Evolutionary conservation across 2,888 invertebrate genomes (phyloP).

Genomic region (Netelia virgata): DNA sequence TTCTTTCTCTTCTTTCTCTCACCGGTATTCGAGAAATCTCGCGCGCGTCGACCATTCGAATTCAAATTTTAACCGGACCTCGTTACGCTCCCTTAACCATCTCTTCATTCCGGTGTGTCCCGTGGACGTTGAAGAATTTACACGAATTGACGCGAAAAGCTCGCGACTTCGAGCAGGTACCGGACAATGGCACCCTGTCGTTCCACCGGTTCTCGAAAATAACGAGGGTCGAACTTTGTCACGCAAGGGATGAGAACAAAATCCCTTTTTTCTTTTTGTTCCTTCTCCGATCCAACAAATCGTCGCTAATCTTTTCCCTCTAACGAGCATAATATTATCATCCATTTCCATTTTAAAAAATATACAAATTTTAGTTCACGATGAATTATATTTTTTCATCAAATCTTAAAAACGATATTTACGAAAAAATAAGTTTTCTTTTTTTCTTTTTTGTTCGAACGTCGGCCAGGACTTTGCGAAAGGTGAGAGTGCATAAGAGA

Average conservation of each 20-base stretch:
- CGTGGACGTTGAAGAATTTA: conserved; percentile 40
- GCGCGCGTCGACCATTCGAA: conserved; percentile 60
- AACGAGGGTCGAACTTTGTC: conserved; percentile 35
- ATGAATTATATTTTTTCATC: not conserved
- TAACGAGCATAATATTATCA: not conserved
- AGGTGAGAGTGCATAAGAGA: conserved; percentile 65
- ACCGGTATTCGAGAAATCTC: conserved; percentile 15
- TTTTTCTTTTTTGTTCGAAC: not conserved
- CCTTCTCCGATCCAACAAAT: not conserved
- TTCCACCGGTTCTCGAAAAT: not conserved
- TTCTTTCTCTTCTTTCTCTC: conserved; percentile 23
- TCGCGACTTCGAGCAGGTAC: conserved; percentile 24
- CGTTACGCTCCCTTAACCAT: conserved; percentile 65
- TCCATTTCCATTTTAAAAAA: not conserved
- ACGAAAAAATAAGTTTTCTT: not conserved
- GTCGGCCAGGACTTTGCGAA: conserved; percentile 8
- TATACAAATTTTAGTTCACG: not conserved
- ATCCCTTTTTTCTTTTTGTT: not conserved
- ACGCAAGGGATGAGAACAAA: not conserved
- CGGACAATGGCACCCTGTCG: conserved; percentile 39
- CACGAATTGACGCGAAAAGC: not conserved
- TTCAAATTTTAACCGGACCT: conserved; percentile 65
- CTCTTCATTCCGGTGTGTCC: not conserved
- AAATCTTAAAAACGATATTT: no score
- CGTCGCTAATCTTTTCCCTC: not conserved